A percentile compares a stretch with the other conserved stretches of the same genome.
These are phyloP conservation scores for Nasonia oneida DNA, from an alignment of 2,888 invertebrate genomes.

Conservation along the genomic window DNA sequence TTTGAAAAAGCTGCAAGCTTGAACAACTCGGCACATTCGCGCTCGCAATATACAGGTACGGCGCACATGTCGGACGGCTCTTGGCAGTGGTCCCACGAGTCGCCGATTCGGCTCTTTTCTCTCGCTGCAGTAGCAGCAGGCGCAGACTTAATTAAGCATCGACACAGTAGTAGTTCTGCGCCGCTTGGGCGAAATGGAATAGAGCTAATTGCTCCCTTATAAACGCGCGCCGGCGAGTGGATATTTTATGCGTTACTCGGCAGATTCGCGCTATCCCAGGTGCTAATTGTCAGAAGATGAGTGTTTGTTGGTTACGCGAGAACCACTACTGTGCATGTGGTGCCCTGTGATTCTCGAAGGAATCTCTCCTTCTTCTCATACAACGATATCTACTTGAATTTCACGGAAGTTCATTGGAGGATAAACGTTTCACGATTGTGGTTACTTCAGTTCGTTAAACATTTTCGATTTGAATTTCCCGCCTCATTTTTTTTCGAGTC, in stretches of 20 bases:
- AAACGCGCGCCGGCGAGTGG: background rate
- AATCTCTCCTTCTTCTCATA: too few relatives aligned
- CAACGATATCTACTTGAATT: too few relatives aligned
- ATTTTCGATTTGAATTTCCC: too few relatives aligned
- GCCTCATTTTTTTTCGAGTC: too few relatives aligned
- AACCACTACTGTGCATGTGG: too few relatives aligned
- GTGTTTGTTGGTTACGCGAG: background rate
- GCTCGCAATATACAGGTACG: background rate
- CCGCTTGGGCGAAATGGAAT: slow-evolving; percentile 46
- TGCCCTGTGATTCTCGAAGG: too few relatives aligned
- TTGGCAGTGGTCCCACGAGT: slow-evolving; percentile 31
- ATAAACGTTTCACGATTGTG: too few relatives aligned
- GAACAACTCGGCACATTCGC: background rate
- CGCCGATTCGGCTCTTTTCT: slow-evolving; percentile 2
- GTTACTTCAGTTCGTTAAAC: too few relatives aligned
- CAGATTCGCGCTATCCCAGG: background rate
- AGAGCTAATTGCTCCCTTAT: slow-evolving; percentile 55
- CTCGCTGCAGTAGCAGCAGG: background rate
- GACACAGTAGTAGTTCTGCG: slow-evolving; percentile 25
- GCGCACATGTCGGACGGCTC: background rate
- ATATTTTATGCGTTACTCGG: background rate
- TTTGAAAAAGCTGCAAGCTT: slow-evolving; percentile 13
- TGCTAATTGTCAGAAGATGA: background rate
- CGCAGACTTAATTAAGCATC: slow-evolving; percentile 55
- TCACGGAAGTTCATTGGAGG: too few relatives aligned